Percentiles rank a stretch among this genome's conserved stretches.
Conservation (phyloP, 53 echinoderm and acorn worm genomes). For the Antedon mediterranea region DNA sequence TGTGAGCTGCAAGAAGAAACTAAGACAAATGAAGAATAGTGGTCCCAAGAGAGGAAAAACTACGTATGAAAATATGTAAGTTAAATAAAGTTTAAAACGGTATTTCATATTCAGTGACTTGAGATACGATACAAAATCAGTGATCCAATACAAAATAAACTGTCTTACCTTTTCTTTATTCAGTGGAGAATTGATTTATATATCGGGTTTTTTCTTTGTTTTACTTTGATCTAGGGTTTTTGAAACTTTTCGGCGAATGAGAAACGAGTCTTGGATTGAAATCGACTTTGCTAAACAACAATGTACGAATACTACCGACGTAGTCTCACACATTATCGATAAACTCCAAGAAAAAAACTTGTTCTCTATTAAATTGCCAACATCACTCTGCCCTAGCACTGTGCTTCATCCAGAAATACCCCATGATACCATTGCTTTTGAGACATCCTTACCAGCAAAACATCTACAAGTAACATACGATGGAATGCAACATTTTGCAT, state of each 20-base stretch:
- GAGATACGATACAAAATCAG: no score
- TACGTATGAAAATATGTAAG: constrained; percentile 1
- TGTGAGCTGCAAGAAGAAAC: constrained; percentile 14
- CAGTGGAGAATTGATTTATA: no score
- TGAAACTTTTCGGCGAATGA: constrained; percentile 29
- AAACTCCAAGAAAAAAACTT: constrained; percentile 24
- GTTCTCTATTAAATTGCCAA: background rate
- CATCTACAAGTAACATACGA: background rate
- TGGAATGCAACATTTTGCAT: background rate
- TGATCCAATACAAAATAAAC: no score
- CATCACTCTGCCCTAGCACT: constrained; percentile 12
- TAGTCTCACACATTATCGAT: constrained; percentile 19
- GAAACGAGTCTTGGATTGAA: constrained; percentile 34
- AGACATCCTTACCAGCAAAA: background rate
- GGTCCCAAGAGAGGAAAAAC: background rate
- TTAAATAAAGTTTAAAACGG: background rate
- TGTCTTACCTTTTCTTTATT: no score
- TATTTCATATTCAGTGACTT: no score
- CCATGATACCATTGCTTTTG: background rate
- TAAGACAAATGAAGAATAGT: background rate
- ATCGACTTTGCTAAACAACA: constrained; percentile 19
- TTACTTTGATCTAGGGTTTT: no score
- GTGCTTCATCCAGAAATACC: background rate
- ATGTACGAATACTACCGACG: constrained; percentile 20
- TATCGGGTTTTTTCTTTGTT: no score